These are phyloP conservation scores for Nycticebus coucang DNA, from an alignment of 2,113 vertebrate species.

Conservation along the genomic window DNA sequence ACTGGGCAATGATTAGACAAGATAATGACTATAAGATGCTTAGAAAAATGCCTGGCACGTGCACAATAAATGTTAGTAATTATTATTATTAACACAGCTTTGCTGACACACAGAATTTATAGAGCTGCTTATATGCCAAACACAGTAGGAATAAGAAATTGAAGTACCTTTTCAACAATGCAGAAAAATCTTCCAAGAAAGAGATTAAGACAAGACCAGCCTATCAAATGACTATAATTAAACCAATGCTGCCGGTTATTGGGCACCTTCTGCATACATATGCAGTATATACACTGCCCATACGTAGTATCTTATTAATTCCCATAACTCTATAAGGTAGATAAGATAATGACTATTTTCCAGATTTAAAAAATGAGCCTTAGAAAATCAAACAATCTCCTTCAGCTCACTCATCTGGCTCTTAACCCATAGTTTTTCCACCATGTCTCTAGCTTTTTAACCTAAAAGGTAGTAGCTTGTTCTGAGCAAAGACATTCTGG, in stretches of 20 bases:
- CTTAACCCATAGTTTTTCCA: background rate
- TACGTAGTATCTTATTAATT: background rate
- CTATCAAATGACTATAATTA: background rate
- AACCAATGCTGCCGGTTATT: background rate
- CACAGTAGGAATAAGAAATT: background rate
- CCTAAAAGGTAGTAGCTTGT: background rate
- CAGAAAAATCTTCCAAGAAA: background rate
- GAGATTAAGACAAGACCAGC: background rate
- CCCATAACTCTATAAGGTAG: background rate
- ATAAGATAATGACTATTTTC: background rate
- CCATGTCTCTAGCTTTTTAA: background rate
- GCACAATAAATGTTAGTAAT: background rate
- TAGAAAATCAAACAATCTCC: background rate
- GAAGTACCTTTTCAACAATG: background rate
- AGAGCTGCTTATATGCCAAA: background rate
- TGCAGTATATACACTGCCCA: background rate
- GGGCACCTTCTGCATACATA: rapidly evolving
- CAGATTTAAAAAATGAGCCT: background rate
- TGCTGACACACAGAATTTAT: background rate
- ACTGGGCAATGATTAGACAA: background rate
- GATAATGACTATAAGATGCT: background rate
- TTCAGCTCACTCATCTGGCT: background rate
- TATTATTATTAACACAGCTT: background rate
- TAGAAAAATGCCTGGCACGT: background rate
- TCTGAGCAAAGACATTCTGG: constrained; percentile 33